phyloP scores from a whole-genome alignment of 1,140 invertebrate genomes.

The Tetragonula clypearis region DNA sequence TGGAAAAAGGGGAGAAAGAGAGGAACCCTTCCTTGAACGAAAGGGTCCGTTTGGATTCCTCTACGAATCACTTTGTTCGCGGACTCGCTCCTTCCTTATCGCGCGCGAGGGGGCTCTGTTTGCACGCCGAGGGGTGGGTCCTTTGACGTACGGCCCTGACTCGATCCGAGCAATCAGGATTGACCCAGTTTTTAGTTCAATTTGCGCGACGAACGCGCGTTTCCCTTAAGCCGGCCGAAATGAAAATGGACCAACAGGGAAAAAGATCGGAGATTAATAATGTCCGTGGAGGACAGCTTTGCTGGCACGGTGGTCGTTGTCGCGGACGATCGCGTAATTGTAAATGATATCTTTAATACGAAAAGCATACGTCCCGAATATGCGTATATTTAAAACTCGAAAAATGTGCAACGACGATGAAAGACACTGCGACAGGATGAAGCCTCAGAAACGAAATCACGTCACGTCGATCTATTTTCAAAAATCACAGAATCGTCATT shows the following conservation, averaged over 20 bases:
- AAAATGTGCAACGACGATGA: no score
- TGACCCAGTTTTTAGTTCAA: slow-evolving; percentile 69
- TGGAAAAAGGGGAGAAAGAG: not conserved
- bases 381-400: no score
- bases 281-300: not conserved
- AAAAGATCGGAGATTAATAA: slow-evolving; percentile 41
- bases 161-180: slow-evolving; percentile 63
- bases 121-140: slow-evolving; percentile 30
- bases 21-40: slow-evolving; percentile 16
- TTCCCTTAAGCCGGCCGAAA: slow-evolving; percentile 66
- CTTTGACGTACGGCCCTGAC: slow-evolving; percentile 63
- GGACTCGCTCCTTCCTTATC: slow-evolving; percentile 38
- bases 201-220: slow-evolving; percentile 61
- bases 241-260: slow-evolving; percentile 48
- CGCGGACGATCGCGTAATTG: not conserved
- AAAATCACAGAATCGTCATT: no score
- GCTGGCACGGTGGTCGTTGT: not conserved
- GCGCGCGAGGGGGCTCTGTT: slow-evolving; percentile 13
- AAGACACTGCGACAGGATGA: not conserved
- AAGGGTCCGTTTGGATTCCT: slow-evolving; percentile 3
- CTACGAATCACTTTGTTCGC: slow-evolving; percentile 33
- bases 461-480: not conserved
- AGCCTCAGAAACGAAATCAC: not conserved
- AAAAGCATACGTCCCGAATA: no score
- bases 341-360: not conserved